A percentile compares a stretch with the other conserved stretches of the same genome.
Conservation (phyloP, 1,140 invertebrate species). For the Neodiprion fabricii region DNA sequence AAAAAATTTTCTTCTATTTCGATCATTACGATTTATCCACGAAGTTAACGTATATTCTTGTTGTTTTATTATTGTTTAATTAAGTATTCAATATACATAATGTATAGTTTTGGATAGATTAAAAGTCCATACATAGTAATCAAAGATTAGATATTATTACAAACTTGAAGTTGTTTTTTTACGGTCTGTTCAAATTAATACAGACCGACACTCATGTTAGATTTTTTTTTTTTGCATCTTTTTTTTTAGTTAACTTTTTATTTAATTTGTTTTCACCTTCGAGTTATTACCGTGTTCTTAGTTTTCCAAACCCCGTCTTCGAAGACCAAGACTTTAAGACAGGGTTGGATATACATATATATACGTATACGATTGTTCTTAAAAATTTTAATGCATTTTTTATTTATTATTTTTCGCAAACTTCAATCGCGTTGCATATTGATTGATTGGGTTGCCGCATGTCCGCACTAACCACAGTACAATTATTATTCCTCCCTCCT, state of each 20-base stretch:
- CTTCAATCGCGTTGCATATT: neutral
- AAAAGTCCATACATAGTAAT: neutral
- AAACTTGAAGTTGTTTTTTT: neutral
- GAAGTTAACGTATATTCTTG: neutral
- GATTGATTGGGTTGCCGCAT: slow-evolving; percentile 51
- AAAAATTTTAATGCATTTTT: neutral
- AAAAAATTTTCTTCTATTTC: neutral
- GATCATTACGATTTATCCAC: neutral
- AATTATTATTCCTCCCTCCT: neutral
- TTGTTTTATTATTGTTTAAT: neutral
- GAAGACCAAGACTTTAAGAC: neutral
- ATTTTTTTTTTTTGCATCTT: slow-evolving; percentile 32
- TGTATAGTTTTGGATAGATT: neutral
- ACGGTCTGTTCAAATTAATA: neutral
- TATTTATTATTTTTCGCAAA: too few relatives aligned
- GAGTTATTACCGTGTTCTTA: too few relatives aligned
- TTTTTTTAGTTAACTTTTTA: slow-evolving; percentile 23
- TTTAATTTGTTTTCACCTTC: slow-evolving; percentile 26
- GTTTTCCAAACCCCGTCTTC: neutral
- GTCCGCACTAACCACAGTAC: slow-evolving; percentile 51
- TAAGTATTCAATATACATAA: neutral
- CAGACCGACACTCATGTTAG: slow-evolving; percentile 21
- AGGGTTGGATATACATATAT: neutral
- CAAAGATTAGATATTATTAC: neutral
- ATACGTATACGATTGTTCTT: too few relatives aligned